Conservation (phyloP, 2,888 invertebrate species). For the Drosophila nr. perissopoda region DNA sequence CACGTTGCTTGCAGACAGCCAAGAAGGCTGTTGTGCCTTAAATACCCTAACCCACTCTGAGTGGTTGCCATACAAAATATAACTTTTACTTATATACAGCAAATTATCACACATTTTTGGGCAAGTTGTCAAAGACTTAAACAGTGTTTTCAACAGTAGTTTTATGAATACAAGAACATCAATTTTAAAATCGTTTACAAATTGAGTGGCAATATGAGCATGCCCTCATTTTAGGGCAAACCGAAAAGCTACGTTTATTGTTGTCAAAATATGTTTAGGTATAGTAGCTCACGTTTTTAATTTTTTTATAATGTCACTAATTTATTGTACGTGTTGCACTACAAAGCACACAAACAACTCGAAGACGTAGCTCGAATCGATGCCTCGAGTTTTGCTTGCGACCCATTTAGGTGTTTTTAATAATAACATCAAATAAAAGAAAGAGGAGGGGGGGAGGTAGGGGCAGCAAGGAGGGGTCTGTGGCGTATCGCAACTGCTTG, state of each 20-base stretch:
- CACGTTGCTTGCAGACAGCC: constrained; percentile 65
- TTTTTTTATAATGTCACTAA: constrained; percentile 78
- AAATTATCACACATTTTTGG: not conserved
- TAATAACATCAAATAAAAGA: constrained; percentile 57
- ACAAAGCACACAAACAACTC: constrained; percentile 58
- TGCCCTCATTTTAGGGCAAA: constrained; percentile 1
- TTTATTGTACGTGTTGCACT: constrained; percentile 78
- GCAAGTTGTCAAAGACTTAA: not conserved
- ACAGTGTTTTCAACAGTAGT: not conserved
- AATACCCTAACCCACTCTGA: constrained; percentile 9
- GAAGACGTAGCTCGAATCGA: constrained; percentile 13
- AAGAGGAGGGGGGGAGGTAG: not conserved
- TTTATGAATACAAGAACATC: not conserved
- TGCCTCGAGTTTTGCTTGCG: constrained; percentile 44
- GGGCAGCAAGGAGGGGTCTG: not conserved
- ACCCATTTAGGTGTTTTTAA: constrained; percentile 78
- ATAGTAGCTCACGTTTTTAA: constrained; percentile 75
- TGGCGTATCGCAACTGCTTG: constrained; percentile 53
- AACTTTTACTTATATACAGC: not conserved
- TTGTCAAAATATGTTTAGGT: constrained; percentile 64
- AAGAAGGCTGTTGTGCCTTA: not conserved
- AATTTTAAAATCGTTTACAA: not conserved
- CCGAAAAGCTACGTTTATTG: constrained; percentile 59
- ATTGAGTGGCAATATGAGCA: not conserved
- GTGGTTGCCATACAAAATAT: not conserved